Percentiles rank a stretch among this genome's conserved stretches.
phyloP scores from a whole-genome alignment of 1,140 invertebrate genomes.

The Mya arenaria region DNA sequence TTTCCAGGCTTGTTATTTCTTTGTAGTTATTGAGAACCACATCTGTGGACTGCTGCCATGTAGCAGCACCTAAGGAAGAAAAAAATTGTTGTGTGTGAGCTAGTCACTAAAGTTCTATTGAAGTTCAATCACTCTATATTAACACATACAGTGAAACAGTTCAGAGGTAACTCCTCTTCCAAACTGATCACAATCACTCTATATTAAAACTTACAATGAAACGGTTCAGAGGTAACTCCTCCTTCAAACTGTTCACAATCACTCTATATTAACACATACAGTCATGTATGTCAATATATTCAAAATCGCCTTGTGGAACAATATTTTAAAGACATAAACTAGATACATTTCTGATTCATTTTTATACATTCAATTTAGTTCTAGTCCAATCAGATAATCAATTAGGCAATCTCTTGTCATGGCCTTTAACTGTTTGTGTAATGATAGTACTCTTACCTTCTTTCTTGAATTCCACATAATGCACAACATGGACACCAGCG shows the following conservation, averaged over 20 bases:
- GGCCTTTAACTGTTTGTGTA: background rate
- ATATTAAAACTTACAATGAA: background rate
- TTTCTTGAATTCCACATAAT: slow-evolving; percentile 92
- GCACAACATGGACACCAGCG: slow-evolving; percentile 89
- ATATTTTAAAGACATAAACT: background rate
- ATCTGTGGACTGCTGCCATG: slow-evolving; percentile 72
- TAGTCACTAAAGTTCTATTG: background rate
- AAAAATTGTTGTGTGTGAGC: background rate
- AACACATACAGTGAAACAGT: too few species aligned
- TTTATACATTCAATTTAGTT: background rate
- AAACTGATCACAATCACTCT: background rate
- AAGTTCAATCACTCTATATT: background rate
- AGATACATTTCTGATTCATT: background rate
- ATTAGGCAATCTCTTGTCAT: background rate
- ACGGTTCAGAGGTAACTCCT: background rate
- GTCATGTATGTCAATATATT: background rate
- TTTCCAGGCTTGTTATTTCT: slow-evolving; percentile 89
- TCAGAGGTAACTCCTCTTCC: too few species aligned
- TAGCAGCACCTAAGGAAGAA: slow-evolving; percentile 65
- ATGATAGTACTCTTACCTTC: slow-evolving; percentile 59
- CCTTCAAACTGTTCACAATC: background rate
- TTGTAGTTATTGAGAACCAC: slow-evolving; percentile 73
- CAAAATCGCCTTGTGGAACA: background rate
- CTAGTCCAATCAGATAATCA: background rate
- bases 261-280: background rate